Evolutionary conservation across 2,888 invertebrate species (phyloP).

Genomic region (Ferrisia virgata): DNA sequence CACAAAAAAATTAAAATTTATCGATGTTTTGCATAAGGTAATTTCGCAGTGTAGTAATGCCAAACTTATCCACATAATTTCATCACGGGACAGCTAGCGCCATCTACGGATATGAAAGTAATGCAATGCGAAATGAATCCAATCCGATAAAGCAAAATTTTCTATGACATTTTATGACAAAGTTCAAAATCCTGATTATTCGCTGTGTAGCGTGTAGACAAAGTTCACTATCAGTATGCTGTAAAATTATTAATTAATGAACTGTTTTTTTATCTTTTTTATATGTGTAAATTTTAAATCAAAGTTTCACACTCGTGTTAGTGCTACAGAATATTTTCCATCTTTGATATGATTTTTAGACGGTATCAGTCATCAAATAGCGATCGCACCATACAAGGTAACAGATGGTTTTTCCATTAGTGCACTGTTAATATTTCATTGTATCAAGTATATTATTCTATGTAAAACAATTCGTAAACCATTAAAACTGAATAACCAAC

Average conservation of each 20-base stretch:
- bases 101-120: too few relatives aligned
- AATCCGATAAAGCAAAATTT: too few relatives aligned
- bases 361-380: constrained; percentile 2
- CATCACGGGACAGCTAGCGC: too few relatives aligned
- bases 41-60: too few relatives aligned
- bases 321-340: not conserved
- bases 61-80: too few relatives aligned
- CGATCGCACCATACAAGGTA: constrained; percentile 35
- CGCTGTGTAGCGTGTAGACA: not conserved
- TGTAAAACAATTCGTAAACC: not conserved
- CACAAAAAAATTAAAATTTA: too few relatives aligned
- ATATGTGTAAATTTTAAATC: not conserved
- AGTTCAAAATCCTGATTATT: too few relatives aligned
- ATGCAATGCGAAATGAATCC: too few relatives aligned
- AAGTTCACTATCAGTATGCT: not conserved
- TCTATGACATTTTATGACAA: too few relatives aligned
- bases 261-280: not conserved
- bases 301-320: not conserved
- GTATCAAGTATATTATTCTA: not conserved
- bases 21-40: too few relatives aligned
- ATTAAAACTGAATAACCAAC: not conserved
- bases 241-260: not conserved
- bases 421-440: not conserved
- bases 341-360: constrained; percentile 15
- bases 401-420: not conserved